A percentile compares a stretch with the other conserved stretches of the same genome.
These are phyloP conservation scores for Manis crassicaudata DNA, from an alignment of 2,797 vertebrate genomes.

Conservation along the genomic window DNA sequence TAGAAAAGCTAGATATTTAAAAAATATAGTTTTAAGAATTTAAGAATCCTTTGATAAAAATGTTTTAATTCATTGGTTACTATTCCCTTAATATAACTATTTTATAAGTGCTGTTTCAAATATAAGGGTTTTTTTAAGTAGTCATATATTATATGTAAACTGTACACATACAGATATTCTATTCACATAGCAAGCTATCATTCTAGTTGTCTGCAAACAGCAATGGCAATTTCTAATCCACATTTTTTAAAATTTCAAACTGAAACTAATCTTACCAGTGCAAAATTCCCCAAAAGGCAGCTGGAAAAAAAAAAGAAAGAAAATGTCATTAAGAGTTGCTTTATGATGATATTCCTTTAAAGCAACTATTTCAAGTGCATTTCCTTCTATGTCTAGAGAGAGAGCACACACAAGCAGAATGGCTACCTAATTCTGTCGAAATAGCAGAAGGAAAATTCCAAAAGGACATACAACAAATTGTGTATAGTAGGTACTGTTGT, in stretches of 20 bases:
- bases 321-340: conserved; percentile 29
- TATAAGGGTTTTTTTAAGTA: neutral
- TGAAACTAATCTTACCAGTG: conserved; percentile 89
- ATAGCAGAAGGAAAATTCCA: neutral
- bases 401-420: neutral
- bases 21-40: neutral
- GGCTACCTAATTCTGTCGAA: neutral
- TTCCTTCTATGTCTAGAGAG: neutral
- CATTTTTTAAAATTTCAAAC: conserved; percentile 37
- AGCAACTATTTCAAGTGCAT: conserved; percentile 11
- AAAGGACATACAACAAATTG: neutral
- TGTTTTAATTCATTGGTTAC: neutral
- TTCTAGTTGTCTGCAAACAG: neutral
- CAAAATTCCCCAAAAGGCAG: conserved; percentile 87
- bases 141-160: neutral
- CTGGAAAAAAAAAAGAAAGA: conserved; percentile 82
- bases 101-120: neutral
- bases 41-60: conserved; percentile 15
- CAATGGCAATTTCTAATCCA: conserved; percentile 9
- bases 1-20: neutral
- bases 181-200: neutral
- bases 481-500: neutral
- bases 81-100: neutral
- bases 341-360: conserved; percentile 11
- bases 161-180: neutral